These are phyloP conservation scores for Dasyprocta punctata DNA, from an alignment of 2,113 vertebrate genomes.

Conservation along the genomic window DNA sequence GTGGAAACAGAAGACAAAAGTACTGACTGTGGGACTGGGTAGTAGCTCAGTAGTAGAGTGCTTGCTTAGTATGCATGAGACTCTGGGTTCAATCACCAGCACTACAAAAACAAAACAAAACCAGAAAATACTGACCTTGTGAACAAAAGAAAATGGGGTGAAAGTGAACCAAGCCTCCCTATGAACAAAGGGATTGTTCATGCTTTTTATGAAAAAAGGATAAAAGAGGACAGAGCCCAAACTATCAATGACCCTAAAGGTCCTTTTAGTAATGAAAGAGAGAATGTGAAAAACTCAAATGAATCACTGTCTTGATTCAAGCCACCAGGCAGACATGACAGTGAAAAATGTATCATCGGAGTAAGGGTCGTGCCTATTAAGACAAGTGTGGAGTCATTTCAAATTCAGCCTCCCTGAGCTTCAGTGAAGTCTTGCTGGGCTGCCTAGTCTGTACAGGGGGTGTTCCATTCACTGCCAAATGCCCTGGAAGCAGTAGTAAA, in stretches of 20 bases:
- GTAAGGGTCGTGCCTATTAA: constrained; percentile 50
- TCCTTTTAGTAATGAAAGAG: constrained; percentile 70
- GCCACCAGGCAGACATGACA: constrained; percentile 50
- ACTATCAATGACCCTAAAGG: constrained; percentile 22
- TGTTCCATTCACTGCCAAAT: background rate
- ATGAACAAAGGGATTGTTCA: constrained; percentile 62
- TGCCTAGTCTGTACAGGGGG: background rate
- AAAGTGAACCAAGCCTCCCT: constrained; percentile 54
- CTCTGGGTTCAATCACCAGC: background rate
- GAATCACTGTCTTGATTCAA: constrained; percentile 70
- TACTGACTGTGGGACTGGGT: constrained; percentile 42
- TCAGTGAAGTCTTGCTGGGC: background rate
- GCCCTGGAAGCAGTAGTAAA: background rate
- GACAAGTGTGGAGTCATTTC: constrained; percentile 20
- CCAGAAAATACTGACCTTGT: constrained; percentile 54
- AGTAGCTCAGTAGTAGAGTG: background rate
- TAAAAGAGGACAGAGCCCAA: constrained; percentile 56
- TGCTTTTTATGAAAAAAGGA: constrained; percentile 57
- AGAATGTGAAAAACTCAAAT: constrained; percentile 58
- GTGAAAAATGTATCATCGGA: constrained; percentile 54
- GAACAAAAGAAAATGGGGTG: constrained; percentile 65
- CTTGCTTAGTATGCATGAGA: background rate
- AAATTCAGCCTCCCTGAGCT: background rate
- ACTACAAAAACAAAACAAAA: background rate
- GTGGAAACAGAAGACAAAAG: constrained; percentile 1